Conservation (phyloP, 2,113 vertebrate genomes). For the Thermophis baileyi region DNA sequence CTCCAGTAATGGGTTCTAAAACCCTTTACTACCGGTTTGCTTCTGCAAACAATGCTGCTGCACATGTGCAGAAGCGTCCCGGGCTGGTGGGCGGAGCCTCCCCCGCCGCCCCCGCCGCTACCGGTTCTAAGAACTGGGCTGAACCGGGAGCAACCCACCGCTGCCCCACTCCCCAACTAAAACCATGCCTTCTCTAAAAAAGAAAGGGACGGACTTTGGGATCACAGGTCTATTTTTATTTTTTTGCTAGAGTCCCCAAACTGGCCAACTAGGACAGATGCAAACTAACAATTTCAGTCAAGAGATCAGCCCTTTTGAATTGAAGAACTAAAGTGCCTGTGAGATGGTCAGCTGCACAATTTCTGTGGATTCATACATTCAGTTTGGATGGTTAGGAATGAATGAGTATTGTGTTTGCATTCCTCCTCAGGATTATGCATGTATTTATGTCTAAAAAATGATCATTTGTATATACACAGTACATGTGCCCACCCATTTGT, state of each 20-base stretch:
- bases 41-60: no score
- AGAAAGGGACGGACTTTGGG: not conserved
- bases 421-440: not conserved
- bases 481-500: not conserved
- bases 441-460: not conserved
- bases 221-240: not conserved
- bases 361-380: not conserved
- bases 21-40: no score
- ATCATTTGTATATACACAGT: not conserved
- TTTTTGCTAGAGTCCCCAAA: not conserved
- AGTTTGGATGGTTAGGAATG: not conserved
- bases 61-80: no score
- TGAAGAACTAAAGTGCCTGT: not conserved
- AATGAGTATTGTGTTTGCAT: not conserved
- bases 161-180: not conserved
- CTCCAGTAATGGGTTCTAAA: no score
- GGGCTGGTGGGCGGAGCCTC: no score
- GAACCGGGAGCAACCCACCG: no score
- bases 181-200: not conserved
- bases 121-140: no score
- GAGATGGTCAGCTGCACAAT: not conserved
- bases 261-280: not conserved
- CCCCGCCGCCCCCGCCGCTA: no score
- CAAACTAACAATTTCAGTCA: not conserved
- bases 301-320: not conserved